A percentile compares a stretch with the other conserved stretches of the same genome.
phyloP scores from a whole-genome alignment of 2,888 invertebrate genomes.

The Apamea sordens region DNA sequence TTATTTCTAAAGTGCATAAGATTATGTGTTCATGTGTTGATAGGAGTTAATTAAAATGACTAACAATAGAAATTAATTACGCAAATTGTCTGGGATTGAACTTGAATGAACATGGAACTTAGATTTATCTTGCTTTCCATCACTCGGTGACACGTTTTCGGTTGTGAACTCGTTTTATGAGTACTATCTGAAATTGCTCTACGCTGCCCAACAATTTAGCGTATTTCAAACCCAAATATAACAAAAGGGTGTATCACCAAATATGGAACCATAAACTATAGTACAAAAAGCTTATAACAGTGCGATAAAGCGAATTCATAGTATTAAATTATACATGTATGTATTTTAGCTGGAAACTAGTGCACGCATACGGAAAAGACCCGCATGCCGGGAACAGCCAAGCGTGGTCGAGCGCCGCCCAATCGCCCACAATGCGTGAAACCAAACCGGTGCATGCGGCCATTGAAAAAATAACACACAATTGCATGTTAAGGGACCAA shows the following conservation, averaged over 20 bases:
- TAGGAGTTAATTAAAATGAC: constrained; percentile 27
- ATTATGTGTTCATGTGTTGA: constrained; percentile 21
- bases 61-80: constrained; percentile 31
- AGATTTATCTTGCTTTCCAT: constrained; percentile 29
- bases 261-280: constrained; percentile 20
- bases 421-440: constrained; percentile 72
- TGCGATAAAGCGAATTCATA: constrained; percentile 59
- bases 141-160: constrained; percentile 4
- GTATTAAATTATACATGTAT: constrained; percentile 68
- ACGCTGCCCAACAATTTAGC: background rate
- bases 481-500: constrained; percentile 72
- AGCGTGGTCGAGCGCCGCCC: constrained; percentile 75
- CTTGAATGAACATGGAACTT: constrained; percentile 17
- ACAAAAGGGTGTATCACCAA: constrained; percentile 5
- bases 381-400: constrained; percentile 74
- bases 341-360: constrained; percentile 73
- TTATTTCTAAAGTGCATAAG: constrained; percentile 16
- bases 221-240: background rate
- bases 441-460: constrained; percentile 70
- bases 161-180: background rate
- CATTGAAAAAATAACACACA: constrained; percentile 63
- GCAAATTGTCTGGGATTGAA: constrained; percentile 37
- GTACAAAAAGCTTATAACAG: constrained; percentile 19
- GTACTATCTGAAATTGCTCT: background rate
- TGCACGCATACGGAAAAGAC: constrained; percentile 80